A percentile compares a stretch with the other conserved stretches of the same genome.
These are phyloP conservation scores for Acholoe squamosa DNA, from an alignment of 2,888 invertebrate genomes.

Conservation along the genomic window DNA sequence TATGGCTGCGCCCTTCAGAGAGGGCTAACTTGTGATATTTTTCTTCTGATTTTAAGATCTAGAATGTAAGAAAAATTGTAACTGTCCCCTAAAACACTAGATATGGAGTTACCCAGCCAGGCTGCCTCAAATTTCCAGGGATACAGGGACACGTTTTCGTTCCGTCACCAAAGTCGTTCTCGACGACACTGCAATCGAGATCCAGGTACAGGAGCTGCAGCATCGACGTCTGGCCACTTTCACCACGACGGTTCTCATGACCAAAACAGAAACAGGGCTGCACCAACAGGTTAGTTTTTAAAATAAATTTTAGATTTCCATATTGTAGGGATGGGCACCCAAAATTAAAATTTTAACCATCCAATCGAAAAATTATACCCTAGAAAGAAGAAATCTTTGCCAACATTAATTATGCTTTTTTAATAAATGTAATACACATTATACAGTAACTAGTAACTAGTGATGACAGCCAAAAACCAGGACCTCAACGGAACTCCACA, in stretches of 20 bases:
- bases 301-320: no score
- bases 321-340: no score
- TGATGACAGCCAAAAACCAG: no score
- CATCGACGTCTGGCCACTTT: conserved; percentile 16
- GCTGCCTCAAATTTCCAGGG: neutral
- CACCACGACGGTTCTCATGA: conserved; percentile 6
- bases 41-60: neutral
- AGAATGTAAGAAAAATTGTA: neutral
- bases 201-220: neutral
- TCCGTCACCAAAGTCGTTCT: conserved; percentile 33
- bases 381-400: no score
- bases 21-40: neutral
- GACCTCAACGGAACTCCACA: no score
- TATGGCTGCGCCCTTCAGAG: conserved; percentile 43
- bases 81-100: neutral
- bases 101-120: conserved; percentile 33
- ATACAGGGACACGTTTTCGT: conserved; percentile 34
- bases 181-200: conserved; percentile 18
- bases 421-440: no score
- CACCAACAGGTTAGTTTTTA: neutral
- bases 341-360: no score
- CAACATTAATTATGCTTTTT: no score
- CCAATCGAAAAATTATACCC: no score
- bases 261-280: conserved; percentile 13
- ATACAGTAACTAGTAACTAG: no score